Percentiles rank a stretch among this genome's conserved stretches.
These are phyloP conservation scores for Cirrhinus molitorella DNA, from an alignment of 2,797 vertebrate species.

Conservation along the genomic window DNA sequence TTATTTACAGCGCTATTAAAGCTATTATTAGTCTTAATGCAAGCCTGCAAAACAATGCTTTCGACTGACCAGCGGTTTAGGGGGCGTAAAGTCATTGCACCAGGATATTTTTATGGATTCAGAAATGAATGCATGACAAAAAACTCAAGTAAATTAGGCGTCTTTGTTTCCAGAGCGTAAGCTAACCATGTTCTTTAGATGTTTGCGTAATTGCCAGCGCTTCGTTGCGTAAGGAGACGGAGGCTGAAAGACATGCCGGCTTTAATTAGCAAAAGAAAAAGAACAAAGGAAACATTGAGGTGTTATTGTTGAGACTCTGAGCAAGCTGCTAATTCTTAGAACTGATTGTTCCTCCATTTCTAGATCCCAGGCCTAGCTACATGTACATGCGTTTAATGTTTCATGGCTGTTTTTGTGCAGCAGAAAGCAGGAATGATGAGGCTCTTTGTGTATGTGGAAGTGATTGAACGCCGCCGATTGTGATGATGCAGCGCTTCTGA, in stretches of 20 bases:
- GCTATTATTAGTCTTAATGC: not conserved
- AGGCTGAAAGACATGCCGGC: constrained; percentile 54
- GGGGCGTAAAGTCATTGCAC: not conserved
- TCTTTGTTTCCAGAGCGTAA: not conserved
- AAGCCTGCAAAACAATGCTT: not conserved
- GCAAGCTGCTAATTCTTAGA: constrained; percentile 64
- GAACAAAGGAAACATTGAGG: constrained; percentile 76
- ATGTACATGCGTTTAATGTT: constrained; percentile 48
- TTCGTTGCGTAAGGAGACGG: constrained; percentile 65
- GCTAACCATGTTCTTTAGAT: constrained; percentile 55
- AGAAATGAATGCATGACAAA: not conserved
- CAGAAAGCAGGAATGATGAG: not conserved
- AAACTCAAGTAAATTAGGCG: not conserved
- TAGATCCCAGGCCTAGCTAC: constrained; percentile 17
- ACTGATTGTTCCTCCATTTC: constrained; percentile 50
- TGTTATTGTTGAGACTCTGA: constrained; percentile 59
- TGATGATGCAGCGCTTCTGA: not conserved
- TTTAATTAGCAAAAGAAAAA: constrained; percentile 72
- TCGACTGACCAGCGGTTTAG: not conserved
- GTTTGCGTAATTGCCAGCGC: constrained; percentile 67
- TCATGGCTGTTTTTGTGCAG: constrained; percentile 40
- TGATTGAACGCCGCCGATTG: not conserved
- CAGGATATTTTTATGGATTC: constrained; percentile 6
- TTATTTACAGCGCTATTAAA: not conserved
- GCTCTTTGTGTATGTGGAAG: not conserved